Conservation (phyloP, 2,888 invertebrate genomes). For the Spialia ferax region DNA sequence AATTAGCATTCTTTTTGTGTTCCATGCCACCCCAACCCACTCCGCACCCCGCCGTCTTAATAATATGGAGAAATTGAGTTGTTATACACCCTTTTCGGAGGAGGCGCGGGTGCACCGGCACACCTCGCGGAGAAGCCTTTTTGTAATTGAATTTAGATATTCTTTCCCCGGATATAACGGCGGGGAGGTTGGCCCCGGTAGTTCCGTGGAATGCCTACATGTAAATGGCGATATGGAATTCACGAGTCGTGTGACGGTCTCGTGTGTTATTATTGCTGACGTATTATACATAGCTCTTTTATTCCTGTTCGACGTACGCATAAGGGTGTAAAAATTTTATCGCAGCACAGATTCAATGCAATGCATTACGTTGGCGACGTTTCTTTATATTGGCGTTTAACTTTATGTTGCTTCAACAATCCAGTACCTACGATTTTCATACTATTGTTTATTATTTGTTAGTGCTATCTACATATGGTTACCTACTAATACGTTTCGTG, state of each 20-base stretch:
- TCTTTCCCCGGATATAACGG: constrained; percentile 78
- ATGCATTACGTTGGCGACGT: neutral
- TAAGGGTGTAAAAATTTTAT: constrained; percentile 18
- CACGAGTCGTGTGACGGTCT: constrained; percentile 61
- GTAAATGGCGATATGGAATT: constrained; percentile 72
- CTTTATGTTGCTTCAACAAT: neutral
- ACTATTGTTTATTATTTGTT: neutral
- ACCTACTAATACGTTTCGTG: too few relatives aligned
- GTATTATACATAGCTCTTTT: constrained; percentile 50
- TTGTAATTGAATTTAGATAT: constrained; percentile 87
- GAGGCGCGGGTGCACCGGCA: constrained; percentile 82
- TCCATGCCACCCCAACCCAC: constrained; percentile 70
- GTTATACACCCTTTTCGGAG: constrained; percentile 82
- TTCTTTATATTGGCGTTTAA: neutral
- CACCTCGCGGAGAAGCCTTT: constrained; percentile 81
- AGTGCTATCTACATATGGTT: too few relatives aligned
- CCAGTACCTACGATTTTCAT: neutral
- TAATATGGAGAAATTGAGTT: constrained; percentile 86
- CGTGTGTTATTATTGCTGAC: constrained; percentile 59
- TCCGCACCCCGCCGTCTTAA: constrained; percentile 79
- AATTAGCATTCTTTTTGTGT: constrained; percentile 86
- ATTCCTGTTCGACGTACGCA: constrained; percentile 5
- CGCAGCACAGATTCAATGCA: neutral
- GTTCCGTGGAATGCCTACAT: constrained; percentile 60
- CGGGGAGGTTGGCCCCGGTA: constrained; percentile 71